Evolutionary conservation across 2,113 vertebrate genomes (phyloP).

Genomic region (Eulacestoma nigropectus): DNA sequence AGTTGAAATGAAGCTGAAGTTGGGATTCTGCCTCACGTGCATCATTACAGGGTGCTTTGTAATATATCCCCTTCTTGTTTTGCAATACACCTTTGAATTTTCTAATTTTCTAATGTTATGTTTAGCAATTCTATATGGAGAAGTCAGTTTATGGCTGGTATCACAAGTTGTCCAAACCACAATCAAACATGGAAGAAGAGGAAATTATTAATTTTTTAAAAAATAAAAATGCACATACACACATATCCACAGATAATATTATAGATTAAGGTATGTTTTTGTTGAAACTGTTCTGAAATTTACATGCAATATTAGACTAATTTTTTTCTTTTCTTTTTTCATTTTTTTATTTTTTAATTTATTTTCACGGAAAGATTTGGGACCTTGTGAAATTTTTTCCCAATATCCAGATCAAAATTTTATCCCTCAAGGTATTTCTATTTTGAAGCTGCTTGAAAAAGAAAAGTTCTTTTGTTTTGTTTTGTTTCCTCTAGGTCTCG

Average conservation of each 20-base stretch:
- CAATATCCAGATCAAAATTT: not conserved
- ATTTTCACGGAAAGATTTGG: not conserved
- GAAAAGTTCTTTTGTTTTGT: not conserved
- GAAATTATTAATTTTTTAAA: not conserved
- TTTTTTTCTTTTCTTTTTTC: accelerated
- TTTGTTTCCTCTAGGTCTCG: constrained; percentile 82
- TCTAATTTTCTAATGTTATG: not conserved
- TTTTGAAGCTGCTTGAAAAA: not conserved
- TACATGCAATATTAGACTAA: not conserved
- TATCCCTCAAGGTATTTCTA: not conserved
- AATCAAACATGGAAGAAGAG: not conserved
- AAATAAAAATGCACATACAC: not conserved
- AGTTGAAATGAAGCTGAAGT: not conserved
- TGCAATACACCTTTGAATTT: not conserved
- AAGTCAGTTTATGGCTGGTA: not conserved
- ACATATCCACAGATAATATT: not conserved
- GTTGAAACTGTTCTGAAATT: not conserved
- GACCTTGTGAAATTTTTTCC: not conserved
- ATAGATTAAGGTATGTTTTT: not conserved
- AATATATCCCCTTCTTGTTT: not conserved
- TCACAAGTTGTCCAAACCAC: not conserved
- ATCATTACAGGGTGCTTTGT: not conserved
- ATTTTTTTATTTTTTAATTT: not conserved
- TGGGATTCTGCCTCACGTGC: not conserved
- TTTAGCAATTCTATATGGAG: not conserved